A percentile compares a stretch with the other conserved stretches of the same genome.
phyloP scores from a whole-genome alignment of 2,888 invertebrate species.

The Andricus quercusramuli region DNA sequence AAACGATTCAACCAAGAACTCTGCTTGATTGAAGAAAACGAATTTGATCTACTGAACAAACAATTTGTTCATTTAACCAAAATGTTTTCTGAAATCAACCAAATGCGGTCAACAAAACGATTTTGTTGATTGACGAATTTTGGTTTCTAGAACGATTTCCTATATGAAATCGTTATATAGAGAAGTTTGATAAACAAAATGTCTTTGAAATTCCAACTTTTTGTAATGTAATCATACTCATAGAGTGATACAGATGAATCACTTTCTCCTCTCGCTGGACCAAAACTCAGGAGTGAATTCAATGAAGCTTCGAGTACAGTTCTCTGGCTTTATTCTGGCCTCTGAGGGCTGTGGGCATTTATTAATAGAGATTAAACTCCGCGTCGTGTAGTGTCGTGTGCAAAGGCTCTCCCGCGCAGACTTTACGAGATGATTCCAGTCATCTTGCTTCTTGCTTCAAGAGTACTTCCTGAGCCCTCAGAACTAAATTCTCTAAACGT shows the following conservation, averaged over 20 bases:
- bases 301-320: slow-evolving; percentile 60
- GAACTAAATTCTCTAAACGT: background rate
- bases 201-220: background rate
- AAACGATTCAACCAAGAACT: no score
- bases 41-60: no score
- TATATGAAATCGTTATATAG: no score
- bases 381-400: slow-evolving; percentile 78
- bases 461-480: background rate
- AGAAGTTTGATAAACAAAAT: background rate
- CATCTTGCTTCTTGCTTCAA: slow-evolving; percentile 41
- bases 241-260: background rate
- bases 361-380: slow-evolving; percentile 78
- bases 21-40: no score
- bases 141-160: no score
- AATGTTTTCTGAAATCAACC: no score
- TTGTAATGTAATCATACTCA: background rate
- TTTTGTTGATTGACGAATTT: no score
- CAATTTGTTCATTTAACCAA: no score
- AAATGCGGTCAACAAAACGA: no score
- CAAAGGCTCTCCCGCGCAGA: slow-evolving; percentile 75
- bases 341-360: slow-evolving; percentile 67
- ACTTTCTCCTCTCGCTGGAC: slow-evolving; percentile 12
- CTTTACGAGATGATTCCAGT: slow-evolving; percentile 65
- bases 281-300: slow-evolving; percentile 50
- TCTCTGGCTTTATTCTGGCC: slow-evolving; percentile 67